phyloP scores from a whole-genome alignment of 2,797 vertebrate species.

The Myotis findleyi region DNA sequence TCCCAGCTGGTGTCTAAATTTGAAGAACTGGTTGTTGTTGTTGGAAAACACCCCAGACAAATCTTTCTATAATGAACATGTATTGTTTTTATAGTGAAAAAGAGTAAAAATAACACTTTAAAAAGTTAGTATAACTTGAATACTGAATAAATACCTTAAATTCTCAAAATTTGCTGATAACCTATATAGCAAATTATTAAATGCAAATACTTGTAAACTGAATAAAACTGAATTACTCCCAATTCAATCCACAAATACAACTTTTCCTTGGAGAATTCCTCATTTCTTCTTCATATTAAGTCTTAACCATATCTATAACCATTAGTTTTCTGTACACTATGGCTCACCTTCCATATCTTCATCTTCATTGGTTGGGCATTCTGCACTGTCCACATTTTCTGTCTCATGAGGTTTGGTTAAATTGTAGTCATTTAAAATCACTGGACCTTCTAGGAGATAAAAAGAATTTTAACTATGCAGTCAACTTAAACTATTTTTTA shows the following conservation, averaged over 20 bases:
- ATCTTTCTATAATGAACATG: neutral
- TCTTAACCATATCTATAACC: neutral
- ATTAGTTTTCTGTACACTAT: neutral
- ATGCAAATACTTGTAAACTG: conserved; percentile 38
- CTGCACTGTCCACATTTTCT: conserved; percentile 81
- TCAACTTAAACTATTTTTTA: conserved; percentile 43
- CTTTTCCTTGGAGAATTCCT: neutral
- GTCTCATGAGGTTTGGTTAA: conserved; percentile 84
- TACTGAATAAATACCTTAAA: neutral
- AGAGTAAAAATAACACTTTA: conserved; percentile 39
- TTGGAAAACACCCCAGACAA: neutral
- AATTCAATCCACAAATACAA: neutral
- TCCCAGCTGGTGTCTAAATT: neutral
- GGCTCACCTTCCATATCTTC: conserved; percentile 85
- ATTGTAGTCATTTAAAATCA: conserved; percentile 82
- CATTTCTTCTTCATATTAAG: conserved; percentile 17
- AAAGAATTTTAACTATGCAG: conserved; percentile 39
- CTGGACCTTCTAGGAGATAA: conserved; percentile 82
- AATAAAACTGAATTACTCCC: conserved; percentile 13
- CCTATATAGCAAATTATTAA: neutral
- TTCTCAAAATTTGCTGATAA: conserved; percentile 41
- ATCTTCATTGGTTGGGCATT: conserved; percentile 83
- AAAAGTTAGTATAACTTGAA: conserved; percentile 30
- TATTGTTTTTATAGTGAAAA: conserved; percentile 50
- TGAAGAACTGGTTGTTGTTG: neutral